These are phyloP conservation scores for Lucilia cuprina DNA, from an alignment of 1,140 invertebrate species.

Conservation along the genomic window DNA sequence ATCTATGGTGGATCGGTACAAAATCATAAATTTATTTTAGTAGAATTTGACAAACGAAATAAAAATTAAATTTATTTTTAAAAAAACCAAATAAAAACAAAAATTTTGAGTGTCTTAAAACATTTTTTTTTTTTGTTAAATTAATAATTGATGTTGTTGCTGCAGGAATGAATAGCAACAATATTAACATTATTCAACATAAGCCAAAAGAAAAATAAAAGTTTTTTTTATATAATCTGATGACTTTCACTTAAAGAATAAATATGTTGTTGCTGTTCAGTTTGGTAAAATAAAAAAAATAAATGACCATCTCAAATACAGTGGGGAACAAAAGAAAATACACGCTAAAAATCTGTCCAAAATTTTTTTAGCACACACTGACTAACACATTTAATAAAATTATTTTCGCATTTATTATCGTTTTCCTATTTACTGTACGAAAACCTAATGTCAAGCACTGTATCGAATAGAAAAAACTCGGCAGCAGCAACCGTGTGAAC, in stretches of 20 bases:
- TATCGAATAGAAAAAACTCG: background rate
- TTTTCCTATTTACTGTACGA: background rate
- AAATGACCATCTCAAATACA: no score
- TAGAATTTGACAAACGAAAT: background rate
- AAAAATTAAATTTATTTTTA: background rate
- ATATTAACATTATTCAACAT: background rate
- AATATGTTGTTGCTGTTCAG: background rate
- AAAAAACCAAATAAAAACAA: background rate
- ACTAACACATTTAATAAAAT: no score
- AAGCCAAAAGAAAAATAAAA: background rate
- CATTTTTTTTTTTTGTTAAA: no score
- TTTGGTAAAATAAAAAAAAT: background rate
- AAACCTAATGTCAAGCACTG: no score
- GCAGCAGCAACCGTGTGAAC: background rate
- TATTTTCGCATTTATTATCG: no score
- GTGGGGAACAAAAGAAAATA: no score
- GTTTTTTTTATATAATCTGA: background rate
- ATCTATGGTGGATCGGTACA: background rate
- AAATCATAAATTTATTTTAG: background rate
- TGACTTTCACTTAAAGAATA: conserved; percentile 1
- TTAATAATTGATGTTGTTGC: background rate
- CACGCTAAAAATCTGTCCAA: no score
- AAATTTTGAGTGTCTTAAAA: background rate
- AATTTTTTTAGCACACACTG: no score
- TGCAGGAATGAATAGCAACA: background rate